Percentiles rank a stretch among this genome's conserved stretches.
These are phyloP conservation scores for Coremacera marginata DNA, from an alignment of 2,888 invertebrate genomes.

Conservation along the genomic window DNA sequence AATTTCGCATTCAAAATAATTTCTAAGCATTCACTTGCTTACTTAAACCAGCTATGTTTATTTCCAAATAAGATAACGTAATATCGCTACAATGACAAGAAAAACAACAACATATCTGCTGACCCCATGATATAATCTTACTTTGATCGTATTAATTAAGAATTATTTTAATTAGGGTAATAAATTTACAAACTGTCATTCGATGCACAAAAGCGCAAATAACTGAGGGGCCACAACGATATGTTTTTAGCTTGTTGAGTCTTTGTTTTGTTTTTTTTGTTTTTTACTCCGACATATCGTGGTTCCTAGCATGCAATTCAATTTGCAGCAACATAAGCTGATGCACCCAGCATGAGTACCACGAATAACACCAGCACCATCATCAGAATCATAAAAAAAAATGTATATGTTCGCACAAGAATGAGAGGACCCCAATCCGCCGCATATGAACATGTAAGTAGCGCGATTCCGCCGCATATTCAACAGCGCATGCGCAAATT, in stretches of 20 bases:
- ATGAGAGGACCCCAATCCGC: background rate
- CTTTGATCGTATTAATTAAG: constrained; percentile 68
- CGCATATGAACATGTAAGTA: background rate
- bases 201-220: constrained; percentile 49
- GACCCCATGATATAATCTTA: constrained; percentile 23
- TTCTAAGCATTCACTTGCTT: no score
- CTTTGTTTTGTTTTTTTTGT: background rate
- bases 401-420: background rate
- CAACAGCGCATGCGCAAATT: constrained; percentile 10
- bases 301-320: constrained; percentile 19
- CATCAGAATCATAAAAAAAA: no score
- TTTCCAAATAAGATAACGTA: background rate
- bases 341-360: background rate
- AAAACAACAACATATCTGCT: background rate
- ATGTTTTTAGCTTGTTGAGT: background rate
- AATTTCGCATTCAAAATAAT: background rate
- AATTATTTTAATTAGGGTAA: constrained; percentile 70
- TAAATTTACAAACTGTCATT: constrained; percentile 60
- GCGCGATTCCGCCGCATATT: background rate
- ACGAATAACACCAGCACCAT: background rate
- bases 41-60: background rate
- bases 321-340: constrained; percentile 30
- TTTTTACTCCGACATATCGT: background rate
- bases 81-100: background rate
- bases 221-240: constrained; percentile 6